Conservation (phyloP, 2,888 invertebrate genomes). For the Panopea generosa region DNA sequence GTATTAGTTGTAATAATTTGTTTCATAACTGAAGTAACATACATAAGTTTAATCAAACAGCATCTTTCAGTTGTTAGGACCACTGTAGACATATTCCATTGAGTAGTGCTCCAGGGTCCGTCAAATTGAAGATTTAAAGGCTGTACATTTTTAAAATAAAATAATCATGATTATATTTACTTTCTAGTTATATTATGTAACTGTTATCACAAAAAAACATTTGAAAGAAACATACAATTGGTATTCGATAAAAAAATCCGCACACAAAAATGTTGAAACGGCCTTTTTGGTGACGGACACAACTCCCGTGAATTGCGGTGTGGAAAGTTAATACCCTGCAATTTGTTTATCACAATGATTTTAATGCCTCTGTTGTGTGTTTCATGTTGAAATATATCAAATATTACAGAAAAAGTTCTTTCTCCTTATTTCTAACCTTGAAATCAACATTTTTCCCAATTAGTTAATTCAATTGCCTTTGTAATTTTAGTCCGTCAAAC, state of each 20-base stretch:
- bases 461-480: not conserved
- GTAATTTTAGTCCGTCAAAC: slow-evolving; percentile 1
- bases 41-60: too few relatives aligned
- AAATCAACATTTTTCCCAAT: slow-evolving; percentile 1
- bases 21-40: too few relatives aligned
- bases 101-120: not conserved
- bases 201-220: not conserved
- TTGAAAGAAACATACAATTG: not conserved
- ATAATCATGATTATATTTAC: not conserved
- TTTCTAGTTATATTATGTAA: not conserved
- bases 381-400: not conserved
- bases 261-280: not conserved
- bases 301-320: not conserved
- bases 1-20: too few relatives aligned
- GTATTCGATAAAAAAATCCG: not conserved
- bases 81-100: slow-evolving; percentile 1
- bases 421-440: not conserved
- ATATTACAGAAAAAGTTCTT: not conserved
- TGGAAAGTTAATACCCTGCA: not conserved
- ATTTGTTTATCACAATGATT: not conserved
- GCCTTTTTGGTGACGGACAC: not conserved
- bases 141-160: not conserved
- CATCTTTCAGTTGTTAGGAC: too few relatives aligned
- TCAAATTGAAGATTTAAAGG: slow-evolving; percentile 1
- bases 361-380: not conserved